Evolutionary conservation across 2,888 invertebrate species (phyloP), one percentile per base, ranked within the genome.

Genomic region (Microchrysa polita): DNA sequence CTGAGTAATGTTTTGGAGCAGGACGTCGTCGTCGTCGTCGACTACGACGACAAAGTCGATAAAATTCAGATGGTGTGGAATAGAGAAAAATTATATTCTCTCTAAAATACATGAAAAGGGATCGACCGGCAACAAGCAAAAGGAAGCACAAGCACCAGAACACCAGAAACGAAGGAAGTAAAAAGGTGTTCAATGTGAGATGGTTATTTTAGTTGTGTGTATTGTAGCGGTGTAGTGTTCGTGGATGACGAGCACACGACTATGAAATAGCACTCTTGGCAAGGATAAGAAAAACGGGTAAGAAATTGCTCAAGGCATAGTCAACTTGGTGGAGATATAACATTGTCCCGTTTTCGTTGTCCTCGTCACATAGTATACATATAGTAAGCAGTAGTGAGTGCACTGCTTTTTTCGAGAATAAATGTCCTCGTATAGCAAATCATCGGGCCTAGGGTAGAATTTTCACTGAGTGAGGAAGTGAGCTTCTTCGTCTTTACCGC

Each of bases 21-120:
- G n/a, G n/a, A n/a, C n/a, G n/a, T n/a, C n/a, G n/a, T n/a, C n/a
- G n/a, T n/a, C n/a, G n/a, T n/a, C n/a, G n/a, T n/a, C n/a, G n/a
- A n/a, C n/a, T n/a, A n/a, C n/a, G 48, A 48, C 16, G 48, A 23
- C 59, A 20, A 61, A 61, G 61, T 61, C 61, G 61, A 61, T 61
- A 61, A 61, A 34, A 61, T 34, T 61, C 61, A 61, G 61, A 61
- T 61, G 61, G 61, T 61, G 61, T 18, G 61, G 61, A 61, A 61
- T 61, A 61, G 40, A 40, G 23, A 61, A 34, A 34, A 34, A 34
- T 34, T 34, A 34, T 34, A 55, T 55, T 55, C 20, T 55, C 20
- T 55, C 23, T 40, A 16, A 23, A 40, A 23, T 23, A 27, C 22
- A 27, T 40, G 61, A 20, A 18, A 55, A 20, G 18, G 23, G 23